Evolutionary conservation across 2,888 invertebrate species (phyloP), one percentile per base, ranked within the genome.

Genomic region (Laspeyria flexula): DNA sequence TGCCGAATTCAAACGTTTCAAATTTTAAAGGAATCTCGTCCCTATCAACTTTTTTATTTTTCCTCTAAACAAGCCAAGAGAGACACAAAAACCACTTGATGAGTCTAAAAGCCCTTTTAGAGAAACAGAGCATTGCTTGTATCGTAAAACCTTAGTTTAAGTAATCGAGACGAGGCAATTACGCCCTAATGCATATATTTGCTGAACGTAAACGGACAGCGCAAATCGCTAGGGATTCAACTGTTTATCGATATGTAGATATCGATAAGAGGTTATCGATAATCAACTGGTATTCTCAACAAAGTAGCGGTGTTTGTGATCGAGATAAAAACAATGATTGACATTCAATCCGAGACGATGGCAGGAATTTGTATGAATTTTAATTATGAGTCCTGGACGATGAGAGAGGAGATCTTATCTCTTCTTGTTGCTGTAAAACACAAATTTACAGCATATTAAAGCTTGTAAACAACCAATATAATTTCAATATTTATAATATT

Each of bases 101-200:
- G 42, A 60, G 61, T 75, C 55, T 73, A 60, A 55, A 74, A 51
- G 30, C 58, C 21, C 54, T 69, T 64, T 65, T 53, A 72, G 42
- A 62, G 65, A 77, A 79, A 77, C 75, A 60, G 79, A 61, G 66
- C 75, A 79, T 78, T 74, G 60, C 79, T 78, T 61, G 43, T 34
- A 11, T 64, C 67, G 52, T 79, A 79, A 76, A 75, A 60, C 57
- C 55, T 65, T 54, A 62, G 68, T 75, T 73, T 75, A 77, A 77
- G 69, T 71, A 69, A 78, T 77, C 72, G 65, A 61, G 66, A 72
- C 66, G 60, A 70, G 65, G 73, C 76, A 77, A 75, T 83, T 76
- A 48, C 15, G 7, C 1, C 70, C 73, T 55, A 43, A 71, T 75
- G 75, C 72, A 74, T 76, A 77, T 48, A 31, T 81, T 79, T 75